Base-by-base conservation (phyloP, 2,113 vertebrate species). In the Myrmophylax atrothorax region DNA sequence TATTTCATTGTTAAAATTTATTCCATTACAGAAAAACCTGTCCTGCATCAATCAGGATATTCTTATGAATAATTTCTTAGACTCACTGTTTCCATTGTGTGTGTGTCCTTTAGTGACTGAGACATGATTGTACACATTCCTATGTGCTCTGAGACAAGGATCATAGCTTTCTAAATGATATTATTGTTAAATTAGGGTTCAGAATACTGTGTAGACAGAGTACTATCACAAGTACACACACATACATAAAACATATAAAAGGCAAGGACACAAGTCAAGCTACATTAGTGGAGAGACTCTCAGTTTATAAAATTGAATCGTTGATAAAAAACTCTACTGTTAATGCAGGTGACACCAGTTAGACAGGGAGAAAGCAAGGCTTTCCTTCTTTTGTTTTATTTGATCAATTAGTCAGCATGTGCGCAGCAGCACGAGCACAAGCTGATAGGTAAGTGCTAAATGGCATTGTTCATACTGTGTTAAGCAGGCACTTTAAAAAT, bases 401-500 rank as follows among this genome's bases (percentile, higher is more conserved):
- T 88, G 91, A 94, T 92, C 58, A 95, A 86, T 97, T 94, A 95
- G 37, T 55, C 76, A 86, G 35, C 52, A 56, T 38, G 44, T 80
- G 56, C 81, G 72, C 78, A 88, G 64, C 60, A 81, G 74, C 84
- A 93, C 0, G 4, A 93, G 66, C 60, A n/a, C 20, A 76, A 83
- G 35, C 42, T 88, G 67, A 55, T 76, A 67, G 42, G 68, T 60
- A 73, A 82, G 87, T 53, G 66, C 72, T 95, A 91, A 96, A 76
- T 67, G 74, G 16, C 14, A 64, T 67, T 90, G 89, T 90, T 91
- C 77, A 84, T 82, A 72, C 55, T 77, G 75, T 76, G 84, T 58
- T 95, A 96, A 97, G 44, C 64, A 94, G 64, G 49, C 66, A 93
- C 49, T 94, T 97, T 56, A 94, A 93, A 95, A 93, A 66, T 73